A percentile compares a stretch with the other conserved stretches of the same genome.
phyloP scores from a whole-genome alignment of 2,797 vertebrate species.

The Orientallactaga sibirica region DNA sequence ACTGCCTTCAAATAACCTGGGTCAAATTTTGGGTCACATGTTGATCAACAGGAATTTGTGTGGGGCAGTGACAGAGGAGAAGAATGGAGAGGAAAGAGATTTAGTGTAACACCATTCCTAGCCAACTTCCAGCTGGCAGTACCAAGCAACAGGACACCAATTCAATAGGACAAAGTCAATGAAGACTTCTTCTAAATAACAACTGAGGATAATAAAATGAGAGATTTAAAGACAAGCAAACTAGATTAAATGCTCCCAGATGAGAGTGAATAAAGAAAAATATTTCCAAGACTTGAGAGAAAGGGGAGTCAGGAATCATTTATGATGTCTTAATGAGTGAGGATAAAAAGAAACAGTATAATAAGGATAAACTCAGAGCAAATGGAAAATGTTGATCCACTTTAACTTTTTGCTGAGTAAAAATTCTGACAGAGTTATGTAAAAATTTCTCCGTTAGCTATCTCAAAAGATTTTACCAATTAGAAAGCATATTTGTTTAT shows the following conservation, averaged over 20 bases:
- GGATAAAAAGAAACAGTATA: neutral
- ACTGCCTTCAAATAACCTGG: neutral
- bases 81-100: neutral
- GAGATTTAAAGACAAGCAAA: neutral
- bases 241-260: constrained; percentile 1
- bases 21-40: neutral
- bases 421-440: neutral
- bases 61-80: neutral
- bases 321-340: neutral
- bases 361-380: constrained; percentile 5
- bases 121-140: neutral
- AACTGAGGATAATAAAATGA: constrained; percentile 34
- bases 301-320: constrained; percentile 41
- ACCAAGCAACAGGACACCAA: neutral
- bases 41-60: neutral
- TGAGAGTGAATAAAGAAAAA: constrained; percentile 32
- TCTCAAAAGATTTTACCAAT: constrained; percentile 34
- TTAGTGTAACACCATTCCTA: neutral
- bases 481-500: constrained; percentile 59
- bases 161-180: neutral
- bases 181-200: constrained; percentile 17
- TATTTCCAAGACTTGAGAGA: constrained; percentile 11
- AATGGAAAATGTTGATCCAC: constrained; percentile 15
- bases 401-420: constrained; percentile 40
- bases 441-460: neutral